Conservation (phyloP, 2,797 vertebrate species). For the Clarias pachynema region DNA sequence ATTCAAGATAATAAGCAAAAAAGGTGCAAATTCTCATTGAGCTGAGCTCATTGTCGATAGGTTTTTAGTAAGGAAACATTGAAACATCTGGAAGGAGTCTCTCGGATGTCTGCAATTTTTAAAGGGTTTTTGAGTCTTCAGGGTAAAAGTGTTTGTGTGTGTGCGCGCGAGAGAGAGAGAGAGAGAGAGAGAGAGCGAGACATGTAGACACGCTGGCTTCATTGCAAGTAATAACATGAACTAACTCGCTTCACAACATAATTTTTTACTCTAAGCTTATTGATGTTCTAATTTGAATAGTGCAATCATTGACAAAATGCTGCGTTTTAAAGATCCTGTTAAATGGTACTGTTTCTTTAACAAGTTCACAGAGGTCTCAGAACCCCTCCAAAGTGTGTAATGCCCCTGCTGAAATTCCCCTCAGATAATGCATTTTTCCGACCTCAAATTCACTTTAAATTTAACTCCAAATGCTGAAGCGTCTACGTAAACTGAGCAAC, state of each 20-base stretch:
- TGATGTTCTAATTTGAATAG: too few relatives aligned
- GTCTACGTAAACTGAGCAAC: too few relatives aligned
- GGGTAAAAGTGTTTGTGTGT: not conserved
- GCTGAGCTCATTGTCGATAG: not conserved
- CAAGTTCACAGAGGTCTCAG: too few relatives aligned
- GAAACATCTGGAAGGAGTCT: not conserved
- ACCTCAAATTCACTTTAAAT: too few relatives aligned
- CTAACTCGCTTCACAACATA: not conserved
- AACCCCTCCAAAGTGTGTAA: too few relatives aligned
- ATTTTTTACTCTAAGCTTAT: too few relatives aligned
- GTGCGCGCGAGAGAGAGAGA: not conserved
- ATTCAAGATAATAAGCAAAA: not conserved
- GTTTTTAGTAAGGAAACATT: not conserved
- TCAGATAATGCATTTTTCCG: too few relatives aligned
- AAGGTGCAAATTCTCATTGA: not conserved
- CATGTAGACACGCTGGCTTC: not conserved
- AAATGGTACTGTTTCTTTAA: too few relatives aligned
- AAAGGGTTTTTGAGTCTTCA: not conserved
- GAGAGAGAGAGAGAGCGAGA: not conserved
- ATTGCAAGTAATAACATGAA: not conserved
- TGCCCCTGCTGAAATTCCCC: too few relatives aligned
- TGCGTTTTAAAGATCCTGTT: too few relatives aligned
- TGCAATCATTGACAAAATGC: not conserved
- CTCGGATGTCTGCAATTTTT: not conserved
- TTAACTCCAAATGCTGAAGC: too few relatives aligned